Conservation (phyloP, 2,888 invertebrate genomes). For the Iselma pallidipennis region DNA sequence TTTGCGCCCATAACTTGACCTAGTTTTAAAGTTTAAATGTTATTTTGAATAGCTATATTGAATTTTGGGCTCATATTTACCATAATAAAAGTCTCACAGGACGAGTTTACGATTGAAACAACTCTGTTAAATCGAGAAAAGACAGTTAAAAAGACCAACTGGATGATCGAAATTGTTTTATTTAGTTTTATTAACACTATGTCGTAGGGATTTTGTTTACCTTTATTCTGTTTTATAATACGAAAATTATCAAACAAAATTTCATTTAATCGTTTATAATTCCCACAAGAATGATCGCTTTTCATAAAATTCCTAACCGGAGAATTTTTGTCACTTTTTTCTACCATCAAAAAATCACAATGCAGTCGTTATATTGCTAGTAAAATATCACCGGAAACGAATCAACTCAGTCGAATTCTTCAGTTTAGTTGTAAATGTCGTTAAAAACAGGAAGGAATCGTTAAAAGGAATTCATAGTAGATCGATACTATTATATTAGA, state of each 20-base stretch:
- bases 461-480: slow-evolving; percentile 12
- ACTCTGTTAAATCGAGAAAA: neutral
- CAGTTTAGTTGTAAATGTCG: neutral
- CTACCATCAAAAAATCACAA: no score
- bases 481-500: slow-evolving; percentile 12
- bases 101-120: neutral
- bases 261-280: no score
- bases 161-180: neutral
- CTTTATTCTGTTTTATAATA: no score
- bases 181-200: no score
- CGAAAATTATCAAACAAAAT: no score
- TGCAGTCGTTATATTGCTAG: no score
- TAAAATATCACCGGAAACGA: slow-evolving; percentile 5
- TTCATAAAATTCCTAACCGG: no score
- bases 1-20: neutral
- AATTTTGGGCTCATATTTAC: neutral
- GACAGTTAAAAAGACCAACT: neutral
- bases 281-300: no score
- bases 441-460: slow-evolving; percentile 12
- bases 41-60: neutral
- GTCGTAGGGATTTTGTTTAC: no score
- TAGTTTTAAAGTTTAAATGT: neutral
- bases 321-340: no score
- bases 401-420: neutral
- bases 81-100: neutral